Evolutionary conservation across 2,113 vertebrate genomes (phyloP).

Genomic region (Micronisus gabar): DNA sequence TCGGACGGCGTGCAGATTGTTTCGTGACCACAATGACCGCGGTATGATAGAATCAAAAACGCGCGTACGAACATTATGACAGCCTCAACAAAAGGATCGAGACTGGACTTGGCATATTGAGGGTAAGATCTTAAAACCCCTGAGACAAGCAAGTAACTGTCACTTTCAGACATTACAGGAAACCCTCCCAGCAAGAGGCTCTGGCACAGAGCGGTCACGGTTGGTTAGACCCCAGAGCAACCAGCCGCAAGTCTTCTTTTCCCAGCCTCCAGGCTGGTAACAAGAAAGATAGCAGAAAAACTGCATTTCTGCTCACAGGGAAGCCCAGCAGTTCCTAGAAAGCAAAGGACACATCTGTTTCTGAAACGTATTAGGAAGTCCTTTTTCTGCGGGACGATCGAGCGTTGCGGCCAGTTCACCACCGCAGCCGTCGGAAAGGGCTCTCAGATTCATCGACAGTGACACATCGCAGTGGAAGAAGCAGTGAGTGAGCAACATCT

Average conservation of each 20-base stretch:
- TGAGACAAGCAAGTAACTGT: background rate
- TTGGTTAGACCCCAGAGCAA: background rate
- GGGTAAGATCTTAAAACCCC: background rate
- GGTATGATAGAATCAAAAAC: background rate
- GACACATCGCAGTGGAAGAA: background rate
- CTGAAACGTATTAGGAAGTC: background rate
- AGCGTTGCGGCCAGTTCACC: background rate
- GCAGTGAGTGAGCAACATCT: background rate
- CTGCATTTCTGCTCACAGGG: background rate
- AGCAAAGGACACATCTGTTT: background rate
- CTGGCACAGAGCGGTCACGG: background rate
- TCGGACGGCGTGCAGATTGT: background rate
- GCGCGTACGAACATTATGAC: rapidly evolving
- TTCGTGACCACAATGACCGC: background rate
- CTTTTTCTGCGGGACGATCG: background rate
- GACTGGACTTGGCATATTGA: slow-evolving; percentile 5
- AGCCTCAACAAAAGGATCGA: background rate
- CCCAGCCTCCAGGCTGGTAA: background rate
- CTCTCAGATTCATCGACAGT: rapidly evolving
- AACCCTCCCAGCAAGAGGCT: background rate
- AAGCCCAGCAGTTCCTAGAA: background rate
- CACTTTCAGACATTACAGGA: background rate
- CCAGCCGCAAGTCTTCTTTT: background rate
- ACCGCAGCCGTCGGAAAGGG: background rate
- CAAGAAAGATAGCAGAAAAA: background rate